Conservation (phyloP, 2,888 invertebrate genomes). For the Drosophila putrida region DNA sequence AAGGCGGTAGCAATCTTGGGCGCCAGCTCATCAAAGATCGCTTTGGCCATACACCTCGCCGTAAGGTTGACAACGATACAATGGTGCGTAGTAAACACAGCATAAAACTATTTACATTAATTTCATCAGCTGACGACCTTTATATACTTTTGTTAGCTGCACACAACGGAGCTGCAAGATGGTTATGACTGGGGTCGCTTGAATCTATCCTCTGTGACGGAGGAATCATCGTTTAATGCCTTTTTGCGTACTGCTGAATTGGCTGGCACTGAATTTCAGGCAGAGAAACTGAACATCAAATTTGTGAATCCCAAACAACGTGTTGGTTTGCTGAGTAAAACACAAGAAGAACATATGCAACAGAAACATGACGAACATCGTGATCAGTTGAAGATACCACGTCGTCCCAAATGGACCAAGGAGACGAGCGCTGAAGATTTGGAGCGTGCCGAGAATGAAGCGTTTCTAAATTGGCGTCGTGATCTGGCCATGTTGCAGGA, state of each 20-base stretch:
- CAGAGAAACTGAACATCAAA: constrained; percentile 94
- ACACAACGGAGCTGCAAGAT: constrained; percentile 95
- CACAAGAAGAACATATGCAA: constrained; percentile 87
- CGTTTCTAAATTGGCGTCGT: constrained; percentile 96
- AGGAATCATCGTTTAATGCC: constrained; percentile 98
- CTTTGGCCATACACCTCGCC: constrained; percentile 88
- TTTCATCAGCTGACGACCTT: constrained; percentile 1
- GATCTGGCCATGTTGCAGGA: constrained; percentile 92
- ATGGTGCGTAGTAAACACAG: constrained; percentile 87
- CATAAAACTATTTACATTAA: background rate
- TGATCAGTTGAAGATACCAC: constrained; percentile 91
- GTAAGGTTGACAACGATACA: constrained; percentile 90
- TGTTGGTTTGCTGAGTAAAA: constrained; percentile 87
- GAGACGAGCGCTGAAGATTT: constrained; percentile 93
- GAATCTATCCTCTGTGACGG: constrained; percentile 96
- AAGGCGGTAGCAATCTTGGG: constrained; percentile 87
- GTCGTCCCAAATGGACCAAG: constrained; percentile 93
- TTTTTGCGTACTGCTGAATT: constrained; percentile 97
- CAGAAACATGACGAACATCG: constrained; percentile 87
- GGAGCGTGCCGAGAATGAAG: constrained; percentile 91
- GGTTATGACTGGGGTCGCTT: constrained; percentile 96
- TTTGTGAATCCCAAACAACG: constrained; percentile 89
- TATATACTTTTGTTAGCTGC: constrained; percentile 86
- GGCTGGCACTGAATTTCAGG: constrained; percentile 96
- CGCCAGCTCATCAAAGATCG: constrained; percentile 91